Base-by-base conservation (phyloP, 2,888 invertebrate genomes). In the Drosophila infuscata region DNA sequence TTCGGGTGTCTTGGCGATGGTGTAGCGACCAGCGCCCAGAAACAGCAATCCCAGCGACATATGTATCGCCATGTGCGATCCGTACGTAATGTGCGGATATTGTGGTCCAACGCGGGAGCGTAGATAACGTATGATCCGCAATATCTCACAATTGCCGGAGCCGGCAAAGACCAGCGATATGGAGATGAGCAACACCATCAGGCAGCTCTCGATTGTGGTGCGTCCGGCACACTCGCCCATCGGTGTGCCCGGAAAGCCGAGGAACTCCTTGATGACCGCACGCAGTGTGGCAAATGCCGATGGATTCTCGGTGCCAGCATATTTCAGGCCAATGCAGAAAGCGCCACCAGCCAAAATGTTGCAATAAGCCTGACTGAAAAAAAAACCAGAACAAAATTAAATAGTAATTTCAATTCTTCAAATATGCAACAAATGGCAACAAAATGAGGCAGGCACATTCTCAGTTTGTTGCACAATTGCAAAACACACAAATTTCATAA, bases 281-380 rank as follows among this genome's bases (percentile, higher is more conserved):
- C 89, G 88, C 35, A 98, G 94, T 0, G 96, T 96, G 88, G 96
- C 95, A 66, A 96, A 96, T 0, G 98, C 99, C 62, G 96, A 95
- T 63, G 94, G 94, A 92, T 97, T 96, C 15, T 97, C 97, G 0
- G 98, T 97, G 43, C 99, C 99, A 0, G 99, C 99, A 94, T 96
- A 99, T 78, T 97, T 96, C 5, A 99, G 94, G 0, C 98, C 99
- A 83, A 99, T 93, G 9, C 98, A 97, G 94, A 99, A 97, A 83
- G 98, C 98, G 2, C 98, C 98, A 25, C 99, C 99, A 0, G 98
- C 97, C 70, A 98, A 95, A 76, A 99, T 98, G 93, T 99, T 99
- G 93, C 99, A 98, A 94, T 98, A 99, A 0, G 98, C 98, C 94
- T 99, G 99, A 88, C 97, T 97, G 90, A 46, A 17, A 9, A 17